Conservation (phyloP, 2,113 vertebrate species). For the Clarias magur region DNA sequence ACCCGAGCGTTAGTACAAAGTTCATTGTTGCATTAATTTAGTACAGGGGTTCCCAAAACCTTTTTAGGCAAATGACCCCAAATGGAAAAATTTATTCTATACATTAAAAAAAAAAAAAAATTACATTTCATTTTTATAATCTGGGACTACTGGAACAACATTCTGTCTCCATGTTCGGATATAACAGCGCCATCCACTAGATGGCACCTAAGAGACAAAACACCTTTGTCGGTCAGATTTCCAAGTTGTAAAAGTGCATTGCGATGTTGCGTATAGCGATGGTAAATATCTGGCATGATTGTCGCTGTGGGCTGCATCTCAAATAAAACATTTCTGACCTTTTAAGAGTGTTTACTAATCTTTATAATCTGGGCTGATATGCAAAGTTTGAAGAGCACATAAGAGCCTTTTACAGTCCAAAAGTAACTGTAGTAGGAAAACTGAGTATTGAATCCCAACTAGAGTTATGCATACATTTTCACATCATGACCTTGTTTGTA, state of each 20-base stretch:
- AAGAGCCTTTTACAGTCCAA: neutral
- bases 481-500: neutral
- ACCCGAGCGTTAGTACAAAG: conserved; percentile 80
- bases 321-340: neutral
- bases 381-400: no score
- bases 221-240: neutral
- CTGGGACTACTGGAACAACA: neutral
- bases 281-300: neutral
- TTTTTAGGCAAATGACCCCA: neutral
- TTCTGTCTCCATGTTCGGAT: neutral
- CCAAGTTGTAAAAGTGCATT: neutral
- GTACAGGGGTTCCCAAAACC: neutral
- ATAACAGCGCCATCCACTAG: neutral
- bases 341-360: neutral
- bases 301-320: neutral
- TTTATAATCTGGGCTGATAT: neutral
- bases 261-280: neutral
- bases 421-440: neutral
- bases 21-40: neutral
- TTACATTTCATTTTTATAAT: neutral
- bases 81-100: no score
- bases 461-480: neutral
- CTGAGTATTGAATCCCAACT: neutral
- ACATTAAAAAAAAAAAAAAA: no score
- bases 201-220: neutral